Evolutionary conservation across 2,797 vertebrate genomes (phyloP).

Genomic region (Micrastur ruficollis): DNA sequence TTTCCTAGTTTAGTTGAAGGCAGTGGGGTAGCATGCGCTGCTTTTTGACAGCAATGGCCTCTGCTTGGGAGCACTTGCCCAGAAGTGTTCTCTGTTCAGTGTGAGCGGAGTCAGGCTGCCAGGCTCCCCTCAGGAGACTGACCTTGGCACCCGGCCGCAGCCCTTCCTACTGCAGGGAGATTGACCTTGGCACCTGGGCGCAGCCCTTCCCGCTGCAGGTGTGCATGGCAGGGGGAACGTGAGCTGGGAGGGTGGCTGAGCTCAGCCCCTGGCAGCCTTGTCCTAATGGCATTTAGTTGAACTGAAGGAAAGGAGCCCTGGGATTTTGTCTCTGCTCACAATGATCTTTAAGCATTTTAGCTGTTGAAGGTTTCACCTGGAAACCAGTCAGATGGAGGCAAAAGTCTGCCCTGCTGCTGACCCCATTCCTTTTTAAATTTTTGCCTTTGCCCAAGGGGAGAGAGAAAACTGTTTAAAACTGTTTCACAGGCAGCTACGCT

Average conservation of each 20-base stretch:
- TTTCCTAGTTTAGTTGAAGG: neutral
- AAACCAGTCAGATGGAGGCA: neutral
- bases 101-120: neutral
- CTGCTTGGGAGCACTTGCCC: fast-evolving
- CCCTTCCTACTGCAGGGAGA: neutral
- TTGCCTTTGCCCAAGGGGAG: neutral
- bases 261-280: neutral
- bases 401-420: neutral
- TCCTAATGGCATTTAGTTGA: neutral
- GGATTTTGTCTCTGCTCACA: neutral
- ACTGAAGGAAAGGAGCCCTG: neutral
- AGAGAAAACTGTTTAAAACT: neutral
- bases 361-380: neutral
- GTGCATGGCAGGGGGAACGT: neutral
- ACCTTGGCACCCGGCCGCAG: neutral
- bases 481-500: neutral
- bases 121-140: neutral
- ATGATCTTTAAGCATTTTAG: neutral
- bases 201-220: neutral
- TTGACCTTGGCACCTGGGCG: neutral
- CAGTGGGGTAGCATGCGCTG: neutral
- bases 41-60: neutral
- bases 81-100: neutral
- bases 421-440: neutral
- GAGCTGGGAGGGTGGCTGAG: neutral